Conservation (phyloP, 1,140 invertebrate species). For the Apis florea region DNA sequence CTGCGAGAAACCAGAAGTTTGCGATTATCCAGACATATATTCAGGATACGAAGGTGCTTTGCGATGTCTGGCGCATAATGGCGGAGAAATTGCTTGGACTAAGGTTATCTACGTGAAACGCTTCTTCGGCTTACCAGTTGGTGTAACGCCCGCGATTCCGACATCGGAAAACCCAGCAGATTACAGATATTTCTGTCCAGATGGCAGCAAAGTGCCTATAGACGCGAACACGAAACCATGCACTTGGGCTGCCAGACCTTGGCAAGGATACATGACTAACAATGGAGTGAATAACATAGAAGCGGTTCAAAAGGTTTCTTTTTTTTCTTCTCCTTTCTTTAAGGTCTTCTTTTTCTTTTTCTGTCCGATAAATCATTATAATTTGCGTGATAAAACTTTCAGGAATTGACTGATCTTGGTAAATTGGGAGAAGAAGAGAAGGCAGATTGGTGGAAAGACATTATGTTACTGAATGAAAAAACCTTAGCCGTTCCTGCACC, state of each 20-base stretch:
- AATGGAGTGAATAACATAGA: constrained; percentile 78
- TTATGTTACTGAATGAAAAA: constrained; percentile 81
- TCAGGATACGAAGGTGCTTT: constrained; percentile 92
- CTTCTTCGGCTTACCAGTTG: constrained; percentile 86
- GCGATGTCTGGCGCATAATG: constrained; percentile 88
- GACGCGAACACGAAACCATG: constrained; percentile 83
- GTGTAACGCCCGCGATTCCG: constrained; percentile 77
- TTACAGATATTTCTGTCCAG: constrained; percentile 89
- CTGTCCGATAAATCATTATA: background rate
- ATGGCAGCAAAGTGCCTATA: constrained; percentile 86
- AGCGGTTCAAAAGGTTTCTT: constrained; percentile 73
- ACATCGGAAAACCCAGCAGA: constrained; percentile 82
- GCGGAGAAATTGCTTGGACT: constrained; percentile 91
- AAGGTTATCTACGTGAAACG: constrained; percentile 89
- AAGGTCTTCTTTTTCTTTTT: background rate
- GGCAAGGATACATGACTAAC: constrained; percentile 87
- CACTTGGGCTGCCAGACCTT: constrained; percentile 89
- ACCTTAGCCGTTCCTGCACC: constrained; percentile 83
- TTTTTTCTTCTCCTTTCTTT: background rate
- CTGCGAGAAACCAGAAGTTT: constrained; percentile 86
- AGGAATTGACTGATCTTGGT: constrained; percentile 76
- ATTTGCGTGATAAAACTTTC: background rate
- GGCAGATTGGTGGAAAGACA: constrained; percentile 81
- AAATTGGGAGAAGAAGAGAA: constrained; percentile 78
- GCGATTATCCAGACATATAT: constrained; percentile 90